A percentile compares a stretch with the other conserved stretches of the same genome.
Evolutionary conservation across 2,797 vertebrate species (phyloP).

Genomic region (Rhabdomys pumilio): DNA sequence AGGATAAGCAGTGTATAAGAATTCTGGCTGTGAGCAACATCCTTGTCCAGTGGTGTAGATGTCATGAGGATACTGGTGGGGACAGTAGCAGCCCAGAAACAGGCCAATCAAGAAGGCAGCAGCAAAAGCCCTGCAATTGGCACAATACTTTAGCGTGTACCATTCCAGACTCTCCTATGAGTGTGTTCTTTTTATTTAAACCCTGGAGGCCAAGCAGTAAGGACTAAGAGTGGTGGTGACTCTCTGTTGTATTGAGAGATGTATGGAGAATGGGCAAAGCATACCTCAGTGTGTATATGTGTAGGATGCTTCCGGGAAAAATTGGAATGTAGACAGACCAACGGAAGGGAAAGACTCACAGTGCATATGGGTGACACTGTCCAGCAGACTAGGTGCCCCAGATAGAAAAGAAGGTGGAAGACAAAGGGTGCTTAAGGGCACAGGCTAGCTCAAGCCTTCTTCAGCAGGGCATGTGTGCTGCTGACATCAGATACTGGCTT

Average conservation of each 20-base stretch:
- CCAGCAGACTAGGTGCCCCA: not conserved
- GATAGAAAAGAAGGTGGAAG: not conserved
- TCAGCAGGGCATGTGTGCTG: not conserved
- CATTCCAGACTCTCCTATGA: not conserved
- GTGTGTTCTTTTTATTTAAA: not conserved
- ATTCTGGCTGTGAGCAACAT: no score
- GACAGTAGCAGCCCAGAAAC: not conserved
- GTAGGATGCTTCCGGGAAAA: not conserved
- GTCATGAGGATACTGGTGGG: not conserved
- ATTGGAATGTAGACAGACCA: not conserved
- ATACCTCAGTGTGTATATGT: no score
- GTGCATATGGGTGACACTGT: no score
- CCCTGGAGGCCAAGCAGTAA: not conserved
- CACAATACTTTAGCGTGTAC: not conserved
- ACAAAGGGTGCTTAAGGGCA: not conserved
- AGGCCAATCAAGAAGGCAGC: not conserved
- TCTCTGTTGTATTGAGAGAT: no score
- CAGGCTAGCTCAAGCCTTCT: not conserved
- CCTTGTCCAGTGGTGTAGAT: not conserved
- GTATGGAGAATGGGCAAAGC: fast-evolving
- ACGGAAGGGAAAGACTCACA: not conserved
- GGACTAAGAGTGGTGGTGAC: not conserved
- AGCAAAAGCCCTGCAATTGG: not conserved
- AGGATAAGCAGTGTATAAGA: not conserved
- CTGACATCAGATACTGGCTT: not conserved